A percentile compares a stretch with the other conserved stretches of the same genome.
Evolutionary conservation across 2,113 vertebrate species (phyloP).

Genomic region (Marmota monax): DNA sequence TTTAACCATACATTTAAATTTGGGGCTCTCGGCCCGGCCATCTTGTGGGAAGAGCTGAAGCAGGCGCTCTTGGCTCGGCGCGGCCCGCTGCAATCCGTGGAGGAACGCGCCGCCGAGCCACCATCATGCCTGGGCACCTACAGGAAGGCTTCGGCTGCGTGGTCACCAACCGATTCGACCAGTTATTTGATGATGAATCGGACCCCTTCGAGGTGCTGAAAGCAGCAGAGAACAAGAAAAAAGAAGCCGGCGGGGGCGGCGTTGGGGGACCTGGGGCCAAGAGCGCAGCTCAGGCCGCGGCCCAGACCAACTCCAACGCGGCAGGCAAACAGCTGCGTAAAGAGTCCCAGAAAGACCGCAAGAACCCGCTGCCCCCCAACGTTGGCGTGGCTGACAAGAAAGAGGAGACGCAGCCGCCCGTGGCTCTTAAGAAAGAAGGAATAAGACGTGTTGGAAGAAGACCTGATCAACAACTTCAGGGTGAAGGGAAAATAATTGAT

Average conservation of each 20-base stretch:
- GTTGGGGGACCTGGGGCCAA: conserved; percentile 88
- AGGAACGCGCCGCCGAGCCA: conserved; percentile 97
- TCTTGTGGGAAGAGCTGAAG: conserved; percentile 96
- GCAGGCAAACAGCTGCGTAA: conserved; percentile 94
- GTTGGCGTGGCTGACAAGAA: conserved; percentile 86
- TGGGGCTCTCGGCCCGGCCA: conserved; percentile 96
- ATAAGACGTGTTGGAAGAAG: conserved; percentile 96
- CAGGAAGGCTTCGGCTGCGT: conserved; percentile 99
- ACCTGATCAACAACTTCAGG: conserved; percentile 95
- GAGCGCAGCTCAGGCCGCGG: conserved; percentile 92
- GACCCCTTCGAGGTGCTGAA: conserved; percentile 97
- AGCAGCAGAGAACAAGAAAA: conserved; percentile 96
- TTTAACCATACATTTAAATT: background rate
- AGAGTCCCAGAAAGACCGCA: conserved; percentile 96
- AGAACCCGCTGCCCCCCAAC: conserved; percentile 86
- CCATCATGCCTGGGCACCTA: conserved; percentile 99
- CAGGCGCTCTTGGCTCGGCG: conserved; percentile 87
- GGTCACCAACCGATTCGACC: conserved; percentile 98
- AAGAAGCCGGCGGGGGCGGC: conserved; percentile 91
- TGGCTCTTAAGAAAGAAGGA: conserved; percentile 94
- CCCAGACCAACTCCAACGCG: conserved; percentile 89
- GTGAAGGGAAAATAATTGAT: conserved; percentile 95
- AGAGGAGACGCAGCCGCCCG: conserved; percentile 90
- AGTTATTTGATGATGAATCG: conserved; percentile 98
- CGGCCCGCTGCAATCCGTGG: conserved; percentile 93